Evolutionary conservation across 2,113 vertebrate species (phyloP), one percentile per base, ranked within the genome.

Genomic region (Tetrax tetrax): DNA sequence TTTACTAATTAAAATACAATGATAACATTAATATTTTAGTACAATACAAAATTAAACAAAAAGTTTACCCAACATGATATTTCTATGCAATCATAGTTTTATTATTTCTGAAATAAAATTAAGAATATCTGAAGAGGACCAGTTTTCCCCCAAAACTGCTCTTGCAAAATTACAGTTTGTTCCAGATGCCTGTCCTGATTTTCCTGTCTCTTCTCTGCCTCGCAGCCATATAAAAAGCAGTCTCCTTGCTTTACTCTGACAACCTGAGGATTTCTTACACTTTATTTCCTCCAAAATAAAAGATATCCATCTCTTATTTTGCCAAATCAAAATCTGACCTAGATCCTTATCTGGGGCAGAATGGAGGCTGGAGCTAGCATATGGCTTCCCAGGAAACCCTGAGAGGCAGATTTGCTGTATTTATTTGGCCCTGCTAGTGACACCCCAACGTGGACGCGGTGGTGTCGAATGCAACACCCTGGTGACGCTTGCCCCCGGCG

Each of bases 361-460:
- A 70, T 0, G 23, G 66, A 90, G n/a, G 50, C 77, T 48, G 45
- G 72, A 79, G 45, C 8, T 16, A 31, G 25, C 15, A 18, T 1
- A 4, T 3, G 6, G 48, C 72, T 83, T 64, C 83, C 68, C 23
- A 69, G 19, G 33, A 28, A 68, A 22, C 0, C 10, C 14, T 2
- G 3, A 31, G 69, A 15, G 23, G 31, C 22, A 57, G 10, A 28
- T 41, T 65, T 35, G 48, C 54, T 48, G 6, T 14, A 8, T 2
- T 21, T 4, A 1, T 37, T 48, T 14, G 54, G 60, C 17, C 54
- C 41, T 0, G 1, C 28, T 17, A 1, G 76, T 3, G 50, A 28
- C 57, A 7, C 3, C 0, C 28, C 5, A 43, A 7, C 12, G 5
- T 25, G 3, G 1, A 29, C 6, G 4, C 0, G 41, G 47, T 4